phyloP scores from a whole-genome alignment of 2,888 invertebrate species.

The Leptopilina syphax region DNA sequence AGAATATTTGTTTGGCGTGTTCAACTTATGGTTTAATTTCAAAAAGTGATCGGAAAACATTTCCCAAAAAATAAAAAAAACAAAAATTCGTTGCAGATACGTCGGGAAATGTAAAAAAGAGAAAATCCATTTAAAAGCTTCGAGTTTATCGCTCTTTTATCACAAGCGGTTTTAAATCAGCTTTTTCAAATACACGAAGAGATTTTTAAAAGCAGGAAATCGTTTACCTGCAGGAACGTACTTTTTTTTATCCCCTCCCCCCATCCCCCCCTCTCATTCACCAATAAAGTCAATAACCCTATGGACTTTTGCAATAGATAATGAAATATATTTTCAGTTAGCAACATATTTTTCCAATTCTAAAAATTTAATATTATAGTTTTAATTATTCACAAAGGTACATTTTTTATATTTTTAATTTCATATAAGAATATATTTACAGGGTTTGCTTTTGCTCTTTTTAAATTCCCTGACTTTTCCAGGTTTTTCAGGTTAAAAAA shows the following conservation, averaged over 20 bases:
- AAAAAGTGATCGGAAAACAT: constrained; percentile 11
- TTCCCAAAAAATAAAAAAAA: not conserved
- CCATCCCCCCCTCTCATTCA: too few species aligned
- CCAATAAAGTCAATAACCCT: not conserved
- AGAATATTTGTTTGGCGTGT: not conserved
- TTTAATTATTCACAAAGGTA: too few species aligned
- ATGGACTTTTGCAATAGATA: not conserved
- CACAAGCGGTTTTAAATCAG: constrained; percentile 1
- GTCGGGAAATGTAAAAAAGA: constrained; percentile 12
- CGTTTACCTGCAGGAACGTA: constrained; percentile 8
- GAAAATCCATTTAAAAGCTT: constrained; percentile 28
- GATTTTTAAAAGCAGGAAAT: constrained; percentile 15
- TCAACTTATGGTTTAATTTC: not conserved
- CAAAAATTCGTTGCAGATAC: constrained; percentile 1
- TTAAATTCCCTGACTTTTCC: too few species aligned
- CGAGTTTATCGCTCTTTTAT: not conserved
- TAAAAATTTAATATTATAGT: not conserved
- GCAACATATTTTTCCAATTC: not conserved
- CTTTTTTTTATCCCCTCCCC: not conserved
- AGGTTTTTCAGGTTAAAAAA: too few species aligned
- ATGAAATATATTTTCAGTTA: not conserved
- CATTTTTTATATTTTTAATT: too few species aligned
- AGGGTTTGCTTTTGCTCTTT: too few species aligned
- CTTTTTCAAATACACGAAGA: constrained; percentile 8
- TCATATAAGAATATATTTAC: too few species aligned